A percentile compares a stretch with the other conserved stretches of the same genome.
Evolutionary conservation across 1,140 invertebrate genomes (phyloP).

Genomic region (Apis cerana): DNA sequence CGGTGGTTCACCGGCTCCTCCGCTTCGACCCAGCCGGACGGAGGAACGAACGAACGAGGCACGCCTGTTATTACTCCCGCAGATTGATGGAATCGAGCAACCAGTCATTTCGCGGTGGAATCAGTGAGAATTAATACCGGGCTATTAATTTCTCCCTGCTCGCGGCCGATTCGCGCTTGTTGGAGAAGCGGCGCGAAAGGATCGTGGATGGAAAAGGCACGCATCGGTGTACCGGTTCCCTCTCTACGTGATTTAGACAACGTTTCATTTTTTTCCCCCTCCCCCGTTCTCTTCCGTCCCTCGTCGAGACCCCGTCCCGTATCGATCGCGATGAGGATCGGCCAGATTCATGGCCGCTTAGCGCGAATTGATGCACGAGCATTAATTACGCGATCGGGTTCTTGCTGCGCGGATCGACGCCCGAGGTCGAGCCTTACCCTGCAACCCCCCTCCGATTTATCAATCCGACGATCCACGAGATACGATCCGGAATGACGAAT

Average conservation of each 20-base stretch:
- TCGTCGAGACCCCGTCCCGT: slow-evolving; percentile 36
- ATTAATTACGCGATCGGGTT: slow-evolving; percentile 75
- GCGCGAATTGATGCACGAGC: slow-evolving; percentile 78
- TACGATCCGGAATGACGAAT: slow-evolving; percentile 19
- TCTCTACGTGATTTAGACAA: slow-evolving; percentile 75
- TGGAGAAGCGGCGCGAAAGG: not conserved
- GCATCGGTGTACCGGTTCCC: slow-evolving; percentile 42
- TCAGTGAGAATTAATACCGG: slow-evolving; percentile 79
- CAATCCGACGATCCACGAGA: slow-evolving; percentile 40
- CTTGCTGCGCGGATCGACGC: slow-evolving; percentile 42
- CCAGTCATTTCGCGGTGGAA: slow-evolving; percentile 77
- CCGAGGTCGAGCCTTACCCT: slow-evolving; percentile 45
- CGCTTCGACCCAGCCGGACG: slow-evolving; percentile 25
- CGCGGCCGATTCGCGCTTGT: slow-evolving; percentile 16
- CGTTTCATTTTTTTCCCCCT: slow-evolving; percentile 54
- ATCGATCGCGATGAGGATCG: slow-evolving; percentile 68
- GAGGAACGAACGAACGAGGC: slow-evolving; percentile 55
- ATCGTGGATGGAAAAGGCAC: slow-evolving; percentile 21
- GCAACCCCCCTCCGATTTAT: slow-evolving; percentile 59
- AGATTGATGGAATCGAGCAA: slow-evolving; percentile 79
- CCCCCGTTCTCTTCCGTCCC: not conserved
- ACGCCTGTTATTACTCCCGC: slow-evolving; percentile 76
- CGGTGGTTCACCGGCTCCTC: not conserved
- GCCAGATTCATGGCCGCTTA: slow-evolving; percentile 64
- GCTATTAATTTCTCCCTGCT: slow-evolving; percentile 77